Base-by-base conservation (phyloP, 2,113 vertebrate species). In the Scomber colias region DNA sequence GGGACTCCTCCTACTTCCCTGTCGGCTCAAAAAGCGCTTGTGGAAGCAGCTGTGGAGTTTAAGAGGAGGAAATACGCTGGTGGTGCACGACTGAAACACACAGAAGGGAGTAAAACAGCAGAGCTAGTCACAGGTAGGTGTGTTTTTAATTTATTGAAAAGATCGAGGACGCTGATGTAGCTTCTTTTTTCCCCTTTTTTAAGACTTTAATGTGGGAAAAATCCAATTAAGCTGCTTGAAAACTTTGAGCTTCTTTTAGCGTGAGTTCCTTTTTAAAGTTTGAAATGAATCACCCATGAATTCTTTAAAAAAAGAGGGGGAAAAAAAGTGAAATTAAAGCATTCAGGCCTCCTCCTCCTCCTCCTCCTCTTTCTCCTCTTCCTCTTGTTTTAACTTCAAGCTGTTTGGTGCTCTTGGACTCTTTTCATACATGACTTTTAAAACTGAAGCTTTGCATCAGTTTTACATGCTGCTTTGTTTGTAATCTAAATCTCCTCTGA, bases 401-500 rank as follows among this genome's bases (percentile, higher is more conserved):
- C 16, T 27, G 3, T 31, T 21, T 11, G 15, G 4, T 19, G 21
- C 17, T 6, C 12, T 10, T 31, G 21, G 44, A 9, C 17, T 6
- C 24, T 19, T 40, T 17, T 17, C 50, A 49, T 17, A 17, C 14
- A 40, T 9, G 55, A 48, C 70, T 62, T 27, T 53, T 35, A 24
- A 44, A 27, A 11, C 30, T 24, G 1, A 40, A 2, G 27, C 56
- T 86, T 81, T 85, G 76, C 46, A 21, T 19, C 19, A 12, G 69
- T 70, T 91, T 91, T 88, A 71, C 81, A 79, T 75, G 66, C 79
- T 77, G 71, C 59, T 91, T 86, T 87, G 83, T 83, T 85, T 88
- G 63, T 79, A 44, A 61, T 75, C 66, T 59, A 2, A 68, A 44
- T 21, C n/a, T 31, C 24, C n/a, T 10, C 40, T 44, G 56, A 70